A percentile compares a stretch with the other conserved stretches of the same genome.
phyloP scores from a whole-genome alignment of 2,888 invertebrate species.

The Drymonia ruficornis region DNA sequence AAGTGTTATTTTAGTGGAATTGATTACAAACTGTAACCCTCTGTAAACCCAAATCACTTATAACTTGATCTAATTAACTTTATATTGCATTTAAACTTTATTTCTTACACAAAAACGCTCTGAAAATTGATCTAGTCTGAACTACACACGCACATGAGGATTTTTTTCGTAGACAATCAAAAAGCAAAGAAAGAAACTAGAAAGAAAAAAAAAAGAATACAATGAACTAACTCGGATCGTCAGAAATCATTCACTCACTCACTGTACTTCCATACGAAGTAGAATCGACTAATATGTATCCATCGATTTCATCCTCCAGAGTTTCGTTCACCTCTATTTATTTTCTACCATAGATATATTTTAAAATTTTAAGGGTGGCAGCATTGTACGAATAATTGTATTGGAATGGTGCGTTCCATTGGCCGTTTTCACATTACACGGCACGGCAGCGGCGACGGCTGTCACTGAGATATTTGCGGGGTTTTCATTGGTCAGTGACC shows the following conservation, averaged over 20 bases:
- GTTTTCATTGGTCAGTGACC: too few species aligned
- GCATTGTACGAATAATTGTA: too few species aligned
- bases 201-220: neutral
- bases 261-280: too few species aligned
- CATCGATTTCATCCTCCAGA: neutral
- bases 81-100: slow-evolving; percentile 41
- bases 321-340: too few species aligned
- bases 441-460: too few species aligned
- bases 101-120: slow-evolving; percentile 57
- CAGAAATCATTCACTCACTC: neutral
- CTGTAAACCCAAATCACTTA: slow-evolving; percentile 28
- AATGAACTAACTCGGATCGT: neutral
- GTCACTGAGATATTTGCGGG: too few species aligned
- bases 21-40: slow-evolving; percentile 41
- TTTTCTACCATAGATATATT: too few species aligned
- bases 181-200: neutral
- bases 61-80: slow-evolving; percentile 1
- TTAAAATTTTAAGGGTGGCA: too few species aligned
- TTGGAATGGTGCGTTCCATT: too few species aligned
- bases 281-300: too few species aligned
- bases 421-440: too few species aligned
- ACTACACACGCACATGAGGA: slow-evolving; percentile 76
- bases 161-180: slow-evolving; percentile 45
- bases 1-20: slow-evolving; percentile 55
- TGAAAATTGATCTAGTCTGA: slow-evolving; percentile 59